These are phyloP conservation scores for Chouioia cunea DNA, from an alignment of 2,888 invertebrate species.

Conservation along the genomic window DNA sequence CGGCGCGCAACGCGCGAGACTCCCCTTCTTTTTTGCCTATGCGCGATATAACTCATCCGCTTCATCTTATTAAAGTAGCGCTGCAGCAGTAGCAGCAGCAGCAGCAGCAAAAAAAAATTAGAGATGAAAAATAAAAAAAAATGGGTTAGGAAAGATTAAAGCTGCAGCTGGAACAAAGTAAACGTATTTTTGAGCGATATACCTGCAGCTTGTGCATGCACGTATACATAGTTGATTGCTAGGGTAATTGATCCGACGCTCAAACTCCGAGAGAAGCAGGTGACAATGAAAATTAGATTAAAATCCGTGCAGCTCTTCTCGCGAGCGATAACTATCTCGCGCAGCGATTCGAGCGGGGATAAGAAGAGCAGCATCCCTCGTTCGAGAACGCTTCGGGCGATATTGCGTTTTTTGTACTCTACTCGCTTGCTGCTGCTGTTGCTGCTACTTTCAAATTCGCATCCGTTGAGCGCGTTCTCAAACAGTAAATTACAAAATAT, in stretches of 20 bases:
- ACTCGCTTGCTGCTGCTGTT: background rate
- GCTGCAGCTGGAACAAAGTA: constrained; percentile 40
- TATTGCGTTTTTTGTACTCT: constrained; percentile 39
- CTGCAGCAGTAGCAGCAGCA: too few relatives aligned
- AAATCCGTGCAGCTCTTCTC: constrained; percentile 41
- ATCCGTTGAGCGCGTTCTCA: constrained; percentile 65
- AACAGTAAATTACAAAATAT: constrained; percentile 69
- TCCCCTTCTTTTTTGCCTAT: background rate
- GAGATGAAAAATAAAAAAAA: background rate
- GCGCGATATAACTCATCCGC: constrained; percentile 40
- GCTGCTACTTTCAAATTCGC: constrained; percentile 53
- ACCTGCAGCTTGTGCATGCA: constrained; percentile 9
- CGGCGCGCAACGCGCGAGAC: constrained; percentile 3
- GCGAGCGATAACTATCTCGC: background rate
- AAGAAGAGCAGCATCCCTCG: constrained; percentile 57
- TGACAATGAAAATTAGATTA: constrained; percentile 57
- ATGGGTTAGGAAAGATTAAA: constrained; percentile 24
- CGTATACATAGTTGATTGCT: constrained; percentile 31
- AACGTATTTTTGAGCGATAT: constrained; percentile 19
- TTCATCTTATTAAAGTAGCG: constrained; percentile 40
- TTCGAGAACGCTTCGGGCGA: constrained; percentile 61
- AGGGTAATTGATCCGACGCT: constrained; percentile 38
- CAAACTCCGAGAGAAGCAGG: constrained; percentile 40
- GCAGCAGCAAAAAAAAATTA: constrained; percentile 8
- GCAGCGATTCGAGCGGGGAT: background rate